Base-by-base conservation (phyloP, 2,888 invertebrate species). In the Apeira syringaria region DNA sequence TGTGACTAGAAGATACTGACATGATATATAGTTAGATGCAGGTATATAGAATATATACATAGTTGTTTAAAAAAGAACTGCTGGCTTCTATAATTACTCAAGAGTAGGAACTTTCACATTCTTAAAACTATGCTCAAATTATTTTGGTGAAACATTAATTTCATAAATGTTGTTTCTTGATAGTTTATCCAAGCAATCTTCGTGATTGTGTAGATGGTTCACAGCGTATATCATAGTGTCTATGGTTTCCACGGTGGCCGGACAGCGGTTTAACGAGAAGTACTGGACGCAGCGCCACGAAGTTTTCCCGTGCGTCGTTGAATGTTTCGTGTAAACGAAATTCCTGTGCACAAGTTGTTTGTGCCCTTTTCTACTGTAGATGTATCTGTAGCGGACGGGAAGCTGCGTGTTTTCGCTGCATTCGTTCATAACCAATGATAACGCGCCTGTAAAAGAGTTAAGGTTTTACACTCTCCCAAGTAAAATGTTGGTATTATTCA, bases 271-370 rank as follows among this genome's bases (percentile, higher is more conserved):
- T n/a, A 90, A 61, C 0, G 90, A 89, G 60, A 90, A 90, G 57
- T 90, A 90, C 51, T 90, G 90, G 5, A 90, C 90, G 61, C 90
- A 90, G 24, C 90, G 61, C 90, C 90, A 90, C 0, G 90, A 90
- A 0, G 90, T 90, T 53, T 90, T 90, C 1, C 90, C 90, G 33
- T 90, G 88, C 0, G 87, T 88, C 0, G 90, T 90, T 0, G 90
- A 90, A 67, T 90, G 90, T 68, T 90, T 90, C 4, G 90, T 90
- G 56, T 90, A 90, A 18, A 90, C 90, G 67, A 90, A 90, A 64
- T 90, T 90, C 81, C 82, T 84, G 68, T 90, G 86, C 29, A 91
- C 90, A 55, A 91, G 69, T 53, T 91, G 90, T 68, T 90, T 91
- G 63, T 91, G 90, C 2, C 90, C 90, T 59, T 90, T 90, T 42